Percentiles rank a stretch among this genome's conserved stretches.
phyloP scores from a whole-genome alignment of 2,797 vertebrate species.

The Poeciliopsis presidionis region DNA sequence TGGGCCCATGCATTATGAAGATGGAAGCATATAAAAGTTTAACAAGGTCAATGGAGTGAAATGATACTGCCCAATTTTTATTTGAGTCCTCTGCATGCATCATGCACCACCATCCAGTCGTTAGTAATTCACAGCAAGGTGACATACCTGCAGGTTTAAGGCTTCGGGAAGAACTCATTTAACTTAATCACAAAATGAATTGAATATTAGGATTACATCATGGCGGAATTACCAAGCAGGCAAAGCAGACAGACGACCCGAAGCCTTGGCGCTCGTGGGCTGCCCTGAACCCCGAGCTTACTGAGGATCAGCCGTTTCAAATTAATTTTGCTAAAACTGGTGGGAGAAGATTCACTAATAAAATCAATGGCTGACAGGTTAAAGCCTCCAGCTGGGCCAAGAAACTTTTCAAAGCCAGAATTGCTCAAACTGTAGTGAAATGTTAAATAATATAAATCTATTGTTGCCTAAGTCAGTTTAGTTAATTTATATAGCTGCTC shows the following conservation, averaged over 20 bases:
- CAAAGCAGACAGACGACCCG: neutral
- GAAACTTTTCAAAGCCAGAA: neutral
- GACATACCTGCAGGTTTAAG: conserved; percentile 23
- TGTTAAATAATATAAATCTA: neutral
- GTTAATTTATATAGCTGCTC: neutral
- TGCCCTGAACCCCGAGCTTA: conserved; percentile 1
- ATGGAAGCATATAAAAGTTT: conserved; percentile 24
- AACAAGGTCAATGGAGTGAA: conserved; percentile 33
- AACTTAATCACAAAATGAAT: conserved; percentile 11
- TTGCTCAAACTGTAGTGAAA: neutral
- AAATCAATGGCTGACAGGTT: neutral
- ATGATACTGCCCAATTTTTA: conserved; percentile 11
- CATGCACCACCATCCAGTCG: conserved; percentile 1
- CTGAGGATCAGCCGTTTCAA: neutral
- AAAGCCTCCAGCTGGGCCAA: neutral
- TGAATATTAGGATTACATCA: conserved; percentile 19
- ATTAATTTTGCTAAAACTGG: conserved; percentile 4
- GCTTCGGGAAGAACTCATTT: conserved; percentile 18
- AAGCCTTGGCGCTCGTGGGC: neutral
- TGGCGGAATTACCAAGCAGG: conserved; percentile 21
- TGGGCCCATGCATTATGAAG: conserved; percentile 11
- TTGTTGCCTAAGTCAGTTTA: neutral
- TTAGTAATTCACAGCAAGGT: conserved; percentile 27
- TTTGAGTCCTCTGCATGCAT: conserved; percentile 24
- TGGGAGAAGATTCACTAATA: conserved; percentile 1